phyloP scores from a whole-genome alignment of 2,113 vertebrate species.

The Ptychochromis oligacanthus region DNA sequence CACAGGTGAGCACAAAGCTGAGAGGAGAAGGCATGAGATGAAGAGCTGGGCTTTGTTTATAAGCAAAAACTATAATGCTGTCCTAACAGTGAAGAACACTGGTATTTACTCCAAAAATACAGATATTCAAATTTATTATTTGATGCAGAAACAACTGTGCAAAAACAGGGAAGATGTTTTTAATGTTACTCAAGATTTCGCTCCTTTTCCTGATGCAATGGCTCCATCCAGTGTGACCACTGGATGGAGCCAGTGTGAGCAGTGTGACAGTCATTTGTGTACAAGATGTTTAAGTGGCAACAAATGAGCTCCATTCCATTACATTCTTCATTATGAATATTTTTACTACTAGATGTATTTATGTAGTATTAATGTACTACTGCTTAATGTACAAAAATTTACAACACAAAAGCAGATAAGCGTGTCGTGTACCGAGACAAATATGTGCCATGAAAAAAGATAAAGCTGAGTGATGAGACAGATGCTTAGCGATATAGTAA shows the following conservation, averaged over 20 bases:
- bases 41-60: slow-evolving; percentile 18
- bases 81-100: neutral
- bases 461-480: neutral
- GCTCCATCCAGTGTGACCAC: slow-evolving; percentile 52
- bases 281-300: neutral
- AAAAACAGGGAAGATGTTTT: neutral
- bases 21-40: neutral
- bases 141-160: neutral
- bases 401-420: no score
- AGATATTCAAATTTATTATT: neutral
- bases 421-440: neutral
- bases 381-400: no score
- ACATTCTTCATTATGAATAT: neutral
- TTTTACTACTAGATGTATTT: neutral
- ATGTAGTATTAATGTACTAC: no score
- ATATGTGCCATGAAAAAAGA: neutral
- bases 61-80: slow-evolving; percentile 3
- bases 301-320: neutral
- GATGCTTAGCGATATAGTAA: neutral
- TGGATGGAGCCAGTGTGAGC: no score
- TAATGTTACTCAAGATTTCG: neutral
- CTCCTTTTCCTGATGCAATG: neutral
- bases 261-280: neutral
- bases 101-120: neutral
- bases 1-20: slow-evolving; percentile 16